Percentiles rank a stretch among this genome's conserved stretches.
These are phyloP conservation scores for Taeniopygia guttata DNA, from an alignment of 2,797 vertebrate species.

Conservation along the genomic window DNA sequence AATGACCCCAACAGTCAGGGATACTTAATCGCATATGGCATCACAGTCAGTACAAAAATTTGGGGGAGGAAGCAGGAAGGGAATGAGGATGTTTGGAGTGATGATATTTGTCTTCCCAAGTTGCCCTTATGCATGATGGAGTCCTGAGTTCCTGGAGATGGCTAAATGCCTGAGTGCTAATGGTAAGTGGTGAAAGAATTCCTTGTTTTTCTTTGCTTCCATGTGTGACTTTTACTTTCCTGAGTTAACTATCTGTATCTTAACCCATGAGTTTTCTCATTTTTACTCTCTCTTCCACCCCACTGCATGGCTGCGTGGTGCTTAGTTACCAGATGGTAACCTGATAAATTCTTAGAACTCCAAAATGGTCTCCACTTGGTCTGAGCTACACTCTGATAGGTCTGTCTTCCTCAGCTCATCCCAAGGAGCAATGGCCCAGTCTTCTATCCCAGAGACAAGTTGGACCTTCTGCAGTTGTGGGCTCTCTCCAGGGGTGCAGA, in stretches of 20 bases:
- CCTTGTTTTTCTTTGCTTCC: background rate
- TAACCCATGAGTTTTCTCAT: background rate
- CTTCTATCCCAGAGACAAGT: background rate
- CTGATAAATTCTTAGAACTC: background rate
- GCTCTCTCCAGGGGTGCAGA: background rate
- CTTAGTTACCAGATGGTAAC: background rate
- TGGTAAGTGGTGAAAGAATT: background rate
- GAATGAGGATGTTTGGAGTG: background rate
- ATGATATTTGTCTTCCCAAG: background rate
- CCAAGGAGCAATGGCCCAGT: background rate
- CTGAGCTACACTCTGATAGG: background rate
- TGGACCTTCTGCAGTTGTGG: background rate
- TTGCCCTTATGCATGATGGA: background rate
- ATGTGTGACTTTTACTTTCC: background rate
- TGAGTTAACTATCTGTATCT: background rate
- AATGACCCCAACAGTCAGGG: background rate
- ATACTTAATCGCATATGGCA: background rate
- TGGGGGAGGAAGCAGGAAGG: background rate
- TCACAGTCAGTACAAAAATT: background rate
- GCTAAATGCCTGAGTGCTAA: background rate
- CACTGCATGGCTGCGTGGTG: rapidly evolving
- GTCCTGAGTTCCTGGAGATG: background rate
- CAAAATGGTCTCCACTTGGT: background rate
- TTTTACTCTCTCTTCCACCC: background rate
- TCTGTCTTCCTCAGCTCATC: background rate